A percentile compares a stretch with the other conserved stretches of the same genome.
phyloP scores from a whole-genome alignment of 2,113 vertebrate species.

The Heliornis fulica region DNA sequence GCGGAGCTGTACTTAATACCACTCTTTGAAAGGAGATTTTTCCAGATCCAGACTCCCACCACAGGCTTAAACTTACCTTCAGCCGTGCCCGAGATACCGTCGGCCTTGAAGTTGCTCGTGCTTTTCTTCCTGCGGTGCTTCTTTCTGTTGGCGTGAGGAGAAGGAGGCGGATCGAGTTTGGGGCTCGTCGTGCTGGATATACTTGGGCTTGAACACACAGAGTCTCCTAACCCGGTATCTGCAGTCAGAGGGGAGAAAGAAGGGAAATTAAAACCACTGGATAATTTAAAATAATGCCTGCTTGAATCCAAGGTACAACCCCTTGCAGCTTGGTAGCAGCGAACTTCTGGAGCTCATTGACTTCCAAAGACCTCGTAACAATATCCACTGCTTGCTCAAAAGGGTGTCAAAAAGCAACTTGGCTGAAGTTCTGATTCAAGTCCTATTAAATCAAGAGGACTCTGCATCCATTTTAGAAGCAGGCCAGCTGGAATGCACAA shows the following conservation, averaged over 20 bases:
- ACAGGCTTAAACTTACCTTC: constrained; percentile 82
- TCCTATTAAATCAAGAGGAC: neutral
- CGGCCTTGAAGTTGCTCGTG: constrained; percentile 95
- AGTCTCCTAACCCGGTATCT: constrained; percentile 93
- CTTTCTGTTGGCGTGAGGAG: constrained; percentile 97
- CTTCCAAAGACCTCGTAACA: neutral
- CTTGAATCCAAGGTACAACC: neutral
- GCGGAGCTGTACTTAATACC: neutral
- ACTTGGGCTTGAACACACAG: constrained; percentile 93
- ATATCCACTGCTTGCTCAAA: neutral
- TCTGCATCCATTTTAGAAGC: neutral
- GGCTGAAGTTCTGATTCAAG: neutral
- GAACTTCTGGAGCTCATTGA: neutral
- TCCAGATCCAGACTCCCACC: neutral
- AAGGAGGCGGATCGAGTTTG: constrained; percentile 94
- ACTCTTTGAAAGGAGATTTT: neutral
- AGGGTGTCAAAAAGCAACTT: neutral
- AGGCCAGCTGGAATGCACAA: neutral
- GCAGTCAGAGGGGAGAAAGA: neutral
- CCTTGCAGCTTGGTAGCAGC: neutral
- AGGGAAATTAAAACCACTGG: neutral
- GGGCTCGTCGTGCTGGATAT: constrained; percentile 94
- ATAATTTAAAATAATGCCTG: neutral
- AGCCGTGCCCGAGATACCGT: constrained; percentile 89
- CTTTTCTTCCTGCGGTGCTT: constrained; percentile 98